Base-by-base conservation (phyloP, 2,113 vertebrate species). In the Echinops telfairi region DNA sequence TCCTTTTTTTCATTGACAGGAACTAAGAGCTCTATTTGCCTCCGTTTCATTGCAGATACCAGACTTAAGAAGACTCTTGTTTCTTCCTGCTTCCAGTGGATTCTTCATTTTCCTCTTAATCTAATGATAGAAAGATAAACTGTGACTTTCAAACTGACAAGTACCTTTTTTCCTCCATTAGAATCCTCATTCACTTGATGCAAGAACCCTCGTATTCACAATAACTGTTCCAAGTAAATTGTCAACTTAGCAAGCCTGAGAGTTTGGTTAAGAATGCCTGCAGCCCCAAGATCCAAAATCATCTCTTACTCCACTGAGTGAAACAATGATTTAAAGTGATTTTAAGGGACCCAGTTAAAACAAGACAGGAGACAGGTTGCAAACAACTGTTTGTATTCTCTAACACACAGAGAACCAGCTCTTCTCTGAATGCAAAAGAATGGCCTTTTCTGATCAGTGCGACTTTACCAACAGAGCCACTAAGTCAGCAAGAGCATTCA, bases 41-140 rank as follows among this genome's bases (percentile, higher is more conserved):
- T 27, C 57, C 36, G 8, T 96, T 96, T 97, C 77, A 81, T 97
- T 95, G 40, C 92, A 97, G 97, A 96, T 94, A 71, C 85, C 92
- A 95, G 90, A 93, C 73, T 82, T 27, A 94, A 71, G 90, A 96
- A 97, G 94, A 97, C 53, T 86, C 68, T 95, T 95, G 83, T 76
- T 96, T 94, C 83, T 96, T 96, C 94, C 92, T 97, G 86, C 82
- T 95, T 88, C 88, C 80, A 84, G 6, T 90, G 94, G 80, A 83
- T 94, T 97, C 95, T 95, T 87, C 94, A 22, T 91, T 96, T 94
- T 89, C 60, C 58, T 96, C 70, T 90, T 94, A 93, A 92, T 93
- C 94, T 95, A 91, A 95, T 96, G 95, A 88, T 86, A 97, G 93
- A 97, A 96, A 83, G 71, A 93, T 96, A 97, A 97, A 96, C 79